Conservation (phyloP, 2,113 vertebrate species). For the Tachysurus vachellii region DNA sequence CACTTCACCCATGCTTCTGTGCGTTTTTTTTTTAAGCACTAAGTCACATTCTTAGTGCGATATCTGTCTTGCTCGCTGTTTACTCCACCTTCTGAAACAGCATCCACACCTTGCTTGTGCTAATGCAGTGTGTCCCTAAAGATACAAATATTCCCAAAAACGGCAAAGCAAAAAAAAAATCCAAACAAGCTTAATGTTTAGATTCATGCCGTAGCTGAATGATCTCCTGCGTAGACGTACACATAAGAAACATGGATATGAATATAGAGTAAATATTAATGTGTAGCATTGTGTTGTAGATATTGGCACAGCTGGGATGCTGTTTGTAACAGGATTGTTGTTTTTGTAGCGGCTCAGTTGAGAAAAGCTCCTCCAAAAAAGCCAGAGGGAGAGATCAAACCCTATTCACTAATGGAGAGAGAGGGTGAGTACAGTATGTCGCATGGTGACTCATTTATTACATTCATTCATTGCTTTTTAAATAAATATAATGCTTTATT, state of each 20-base stretch:
- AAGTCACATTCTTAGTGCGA: background rate
- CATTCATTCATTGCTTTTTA: background rate
- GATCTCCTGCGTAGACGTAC: background rate
- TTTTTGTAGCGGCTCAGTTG: constrained; percentile 64
- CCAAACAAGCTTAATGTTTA: background rate
- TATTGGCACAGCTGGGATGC: background rate
- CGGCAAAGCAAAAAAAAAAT: background rate
- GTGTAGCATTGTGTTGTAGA: background rate
- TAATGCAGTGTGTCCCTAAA: background rate
- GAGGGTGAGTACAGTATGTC: constrained; percentile 76
- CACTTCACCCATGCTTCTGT: background rate
- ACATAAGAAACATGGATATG: background rate
- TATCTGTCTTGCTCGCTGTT: constrained; percentile 29
- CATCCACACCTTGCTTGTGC: constrained; percentile 32
- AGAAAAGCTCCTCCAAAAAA: constrained; percentile 80
- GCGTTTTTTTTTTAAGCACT: background rate
- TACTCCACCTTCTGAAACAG: constrained; percentile 10
- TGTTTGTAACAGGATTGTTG: constrained; percentile 11
- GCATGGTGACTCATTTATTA: background rate
- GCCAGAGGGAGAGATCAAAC: constrained; percentile 86
- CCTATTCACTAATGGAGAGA: constrained; percentile 85
- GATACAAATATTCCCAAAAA: constrained; percentile 12
- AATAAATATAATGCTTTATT: background rate
- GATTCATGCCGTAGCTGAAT: constrained; percentile 15
- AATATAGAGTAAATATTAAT: constrained; percentile 22